A percentile compares a stretch with the other conserved stretches of the same genome.
Evolutionary conservation across 2,797 vertebrate species (phyloP).

Genomic region (Cichlasoma orientale): DNA sequence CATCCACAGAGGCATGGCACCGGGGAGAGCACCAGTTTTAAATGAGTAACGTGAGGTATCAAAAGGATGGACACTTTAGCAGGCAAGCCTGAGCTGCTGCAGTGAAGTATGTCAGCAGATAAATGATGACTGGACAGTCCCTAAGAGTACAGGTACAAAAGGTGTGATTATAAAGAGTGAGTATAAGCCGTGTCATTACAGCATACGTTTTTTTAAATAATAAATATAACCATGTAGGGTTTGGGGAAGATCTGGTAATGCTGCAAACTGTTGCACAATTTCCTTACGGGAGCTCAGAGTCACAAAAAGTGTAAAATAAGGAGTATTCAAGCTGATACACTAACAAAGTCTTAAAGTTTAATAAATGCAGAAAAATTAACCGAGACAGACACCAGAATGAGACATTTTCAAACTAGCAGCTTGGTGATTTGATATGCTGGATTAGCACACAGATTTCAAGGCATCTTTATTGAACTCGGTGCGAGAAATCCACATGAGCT

Average conservation of each 20-base stretch:
- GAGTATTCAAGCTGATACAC: neutral
- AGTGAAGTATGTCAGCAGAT: neutral
- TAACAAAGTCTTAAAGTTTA: neutral
- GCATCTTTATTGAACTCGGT: neutral
- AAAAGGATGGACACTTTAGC: neutral
- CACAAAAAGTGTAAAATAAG: neutral
- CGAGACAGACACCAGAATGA: neutral
- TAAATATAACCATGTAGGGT: neutral
- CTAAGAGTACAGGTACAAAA: neutral
- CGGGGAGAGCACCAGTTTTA: neutral
- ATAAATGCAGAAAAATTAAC: neutral
- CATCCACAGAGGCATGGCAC: neutral
- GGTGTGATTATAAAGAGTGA: neutral
- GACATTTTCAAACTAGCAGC: neutral
- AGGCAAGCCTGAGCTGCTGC: neutral
- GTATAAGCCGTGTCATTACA: neutral
- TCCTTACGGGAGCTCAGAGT: neutral
- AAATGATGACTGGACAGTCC: neutral
- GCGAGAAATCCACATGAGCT: neutral
- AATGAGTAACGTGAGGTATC: neutral
- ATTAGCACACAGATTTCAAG: neutral
- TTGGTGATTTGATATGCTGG: neutral
- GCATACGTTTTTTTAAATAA: neutral
- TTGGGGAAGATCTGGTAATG: neutral
- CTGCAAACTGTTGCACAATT: neutral